Evolutionary conservation across 2,888 invertebrate species (phyloP), one percentile per base, ranked within the genome.

Genomic region (Halictus quadricinctus): DNA sequence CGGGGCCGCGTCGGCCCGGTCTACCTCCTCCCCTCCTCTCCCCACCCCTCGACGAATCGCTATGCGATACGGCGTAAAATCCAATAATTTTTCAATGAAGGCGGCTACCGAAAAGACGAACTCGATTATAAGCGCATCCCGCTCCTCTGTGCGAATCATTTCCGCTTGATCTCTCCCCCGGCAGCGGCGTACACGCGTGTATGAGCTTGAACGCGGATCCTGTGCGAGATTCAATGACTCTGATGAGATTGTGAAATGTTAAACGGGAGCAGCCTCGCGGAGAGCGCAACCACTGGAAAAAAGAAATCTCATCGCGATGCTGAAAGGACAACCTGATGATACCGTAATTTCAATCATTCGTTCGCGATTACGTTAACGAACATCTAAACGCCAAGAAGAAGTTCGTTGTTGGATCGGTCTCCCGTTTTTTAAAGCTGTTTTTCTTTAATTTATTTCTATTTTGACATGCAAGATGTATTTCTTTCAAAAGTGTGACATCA

Each of bases 21-120:
- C n/a, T 58, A 58, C 58, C 50, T 36, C 36, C 36, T 36, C 36
- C 36, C 36, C 36, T 36, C 50, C 50, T 10, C 43, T 43, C 43
- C 43, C 43, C 43, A 0, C 43, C 43, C 88, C 83, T 72, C 83
- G 43, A 80, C 88, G 88, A 89, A 88, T 89, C 88, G 82, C 75
- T n/a, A 81, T 83, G 60, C 79, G 75, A 58, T 80, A 72, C 72
- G 73, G 80, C 76, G 86, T 80, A 78, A 80, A 86, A 79, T 84
- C 80, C 81, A 82, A 86, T 88, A 72, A 89, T 83, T 86, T 85
- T 82, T 81, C 75, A 21, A 60, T 43, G 50, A 58, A 73, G 81
- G 58, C 80, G 80, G 70, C 64, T 75, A 80, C 46, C 25, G 70
- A 64, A 43, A 72, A 46, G 74, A 29, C 43, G 18, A 54, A 54